A percentile compares a stretch with the other conserved stretches of the same genome.
These are phyloP conservation scores for Meiosimyza decipiens DNA, from an alignment of 2,888 invertebrate genomes.

Conservation along the genomic window DNA sequence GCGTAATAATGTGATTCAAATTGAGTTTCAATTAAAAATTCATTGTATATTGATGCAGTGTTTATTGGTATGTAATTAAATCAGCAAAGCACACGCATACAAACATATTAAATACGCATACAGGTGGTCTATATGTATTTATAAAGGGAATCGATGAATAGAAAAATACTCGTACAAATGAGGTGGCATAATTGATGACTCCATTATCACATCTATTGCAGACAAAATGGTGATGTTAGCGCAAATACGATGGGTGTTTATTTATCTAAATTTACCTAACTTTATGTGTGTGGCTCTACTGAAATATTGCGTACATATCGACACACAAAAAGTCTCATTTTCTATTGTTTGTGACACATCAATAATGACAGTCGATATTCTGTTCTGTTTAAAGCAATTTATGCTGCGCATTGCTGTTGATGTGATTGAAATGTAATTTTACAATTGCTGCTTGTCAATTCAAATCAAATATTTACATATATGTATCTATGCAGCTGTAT, in stretches of 20 bases:
- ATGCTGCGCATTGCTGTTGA: too few relatives aligned
- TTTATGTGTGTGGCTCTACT: too few relatives aligned
- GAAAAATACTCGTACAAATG: not conserved
- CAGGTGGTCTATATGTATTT: not conserved
- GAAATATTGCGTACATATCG: too few relatives aligned
- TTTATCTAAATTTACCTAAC: not conserved
- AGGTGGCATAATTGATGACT: constrained; percentile 20
- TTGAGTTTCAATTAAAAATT: constrained; percentile 4
- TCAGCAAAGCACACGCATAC: not conserved
- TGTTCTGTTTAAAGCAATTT: too few relatives aligned
- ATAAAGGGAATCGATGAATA: not conserved
- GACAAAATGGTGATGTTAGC: not conserved
- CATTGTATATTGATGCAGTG: not conserved
- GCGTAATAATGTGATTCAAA: not conserved
- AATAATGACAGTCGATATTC: too few relatives aligned
- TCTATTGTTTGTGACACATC: too few relatives aligned
- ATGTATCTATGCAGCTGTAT: too few relatives aligned
- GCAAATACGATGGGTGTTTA: not conserved
- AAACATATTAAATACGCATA: not conserved
- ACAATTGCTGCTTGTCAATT: too few relatives aligned
- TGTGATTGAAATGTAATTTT: too few relatives aligned
- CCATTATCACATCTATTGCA: constrained; percentile 3
- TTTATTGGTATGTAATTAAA: too few relatives aligned
- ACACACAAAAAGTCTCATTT: too few relatives aligned
- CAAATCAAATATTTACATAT: too few relatives aligned